Base-by-base conservation (phyloP, 2,888 invertebrate genomes). In the Drosophila robusta region DNA sequence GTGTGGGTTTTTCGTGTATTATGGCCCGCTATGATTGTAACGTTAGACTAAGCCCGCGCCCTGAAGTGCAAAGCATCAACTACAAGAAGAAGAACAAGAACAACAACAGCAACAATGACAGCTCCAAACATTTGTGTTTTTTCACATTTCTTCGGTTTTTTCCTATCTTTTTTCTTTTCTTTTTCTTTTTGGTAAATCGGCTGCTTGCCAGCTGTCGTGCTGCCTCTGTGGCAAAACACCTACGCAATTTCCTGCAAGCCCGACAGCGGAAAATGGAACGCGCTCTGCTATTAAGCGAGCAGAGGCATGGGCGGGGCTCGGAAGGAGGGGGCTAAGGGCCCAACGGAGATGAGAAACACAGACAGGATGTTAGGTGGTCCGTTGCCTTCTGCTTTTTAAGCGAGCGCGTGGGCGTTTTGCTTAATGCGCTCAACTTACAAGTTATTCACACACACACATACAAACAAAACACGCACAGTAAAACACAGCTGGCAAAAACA, bases 191-290 rank as follows among this genome's bases (percentile, higher is more conserved):
- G 42, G 8, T 7, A 81, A 78, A 66, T 67, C 64, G 61, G 44
- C 54, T 60, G 54, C 62, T 74, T 63, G 57, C 45, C 52, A 67
- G 65, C 70, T 67, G 66, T 54, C 65, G 62, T 52, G 32, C 42
- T 72, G 71, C 39, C 54, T 32, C 41, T 69, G 70, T 56, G 76
- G 69, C 62, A 87, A 64, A 88, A 84, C 84, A 84, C 84, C 84
- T 84, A 84, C 84, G 87, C 84, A 87, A 89, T 84, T 81, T 89
- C 89, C 83, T 89, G 87, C 78, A 75, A 65, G 78, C 77, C 70
- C 74, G 67, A 70, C 70, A 86, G 69, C 80, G 85, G 77, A 70
- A 80, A 80, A 78, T 78, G 84, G 70, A 73, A 86, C 60, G 42
- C 62, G 62, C 29, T 29, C 51, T 49, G 60, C 47, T 51, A 34